Evolutionary conservation across 2,888 invertebrate species (phyloP), one percentile per base, ranked within the genome.

Genomic region (Perdita meconis): DNA sequence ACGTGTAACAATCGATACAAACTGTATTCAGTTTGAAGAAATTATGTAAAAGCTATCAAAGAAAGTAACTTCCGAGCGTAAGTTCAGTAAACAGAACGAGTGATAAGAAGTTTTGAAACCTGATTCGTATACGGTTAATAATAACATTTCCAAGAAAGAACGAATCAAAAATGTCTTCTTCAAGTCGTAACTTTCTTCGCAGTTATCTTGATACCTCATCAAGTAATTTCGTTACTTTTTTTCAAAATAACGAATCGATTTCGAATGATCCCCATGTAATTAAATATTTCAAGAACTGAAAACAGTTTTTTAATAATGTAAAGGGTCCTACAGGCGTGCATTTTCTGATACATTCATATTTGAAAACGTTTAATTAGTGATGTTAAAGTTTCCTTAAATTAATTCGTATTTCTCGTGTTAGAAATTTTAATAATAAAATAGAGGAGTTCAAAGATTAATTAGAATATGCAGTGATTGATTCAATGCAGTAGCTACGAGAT

Each of bases 101-200:
- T 57, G 68, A 59, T 68, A 71, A 71, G 68, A 71, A 71, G 68
- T 68, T 71, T 68, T 67, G 36, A 57, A 68, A 57, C 34, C 40
- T 51, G 13, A 47, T 16, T 36, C 5, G 38, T 26, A 50, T 65
- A 38, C 57, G 51, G 57, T 67, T 53, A 53, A 68, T 59, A 71
- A 71, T 71, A 67, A 68, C 50, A 24, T 42, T 24, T 50, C 38
- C 50, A 50, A 16, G 34, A n/a, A n/a, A 59, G 30, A 40, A 40
- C n/a, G 13, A 13, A 13, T 40, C 40, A 12, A 10, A 55, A 10
- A 10, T 42, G 57, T 57, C 42, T 42, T 67, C 51, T 40, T 42
- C 24, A 44, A 30, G 8, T 10, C 22, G 26, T 5, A 40, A 19
- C 26, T 64, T 42, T 26, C 64, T 10, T 24, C 40, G 40, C 12